Base-by-base conservation (phyloP, 2,888 invertebrate genomes). In the Ichneumoninae sp. region DNA sequence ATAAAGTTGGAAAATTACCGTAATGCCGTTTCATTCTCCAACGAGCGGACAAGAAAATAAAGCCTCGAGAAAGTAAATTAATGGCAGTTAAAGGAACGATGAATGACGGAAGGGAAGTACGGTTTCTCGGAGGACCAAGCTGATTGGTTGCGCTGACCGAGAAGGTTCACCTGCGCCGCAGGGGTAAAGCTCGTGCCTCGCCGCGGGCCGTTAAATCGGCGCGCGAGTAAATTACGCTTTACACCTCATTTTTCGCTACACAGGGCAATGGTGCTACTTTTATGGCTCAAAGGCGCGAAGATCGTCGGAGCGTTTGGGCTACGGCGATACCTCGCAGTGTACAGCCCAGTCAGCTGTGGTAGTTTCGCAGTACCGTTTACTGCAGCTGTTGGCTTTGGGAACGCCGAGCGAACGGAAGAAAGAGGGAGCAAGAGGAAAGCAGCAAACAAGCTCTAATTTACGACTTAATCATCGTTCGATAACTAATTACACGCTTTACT, bases 391-490 rank as follows among this genome's bases (percentile, higher is more conserved):
- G 65, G 82, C 79, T 82, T 26, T 71, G 13, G 50, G 47, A 79
- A 79, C 66, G 57, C 44, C 74, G 63, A 75, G n/a, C 5, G n/a
- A 30, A 54, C 54, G 40, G 16, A 30, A 54, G 16, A 54, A 47
- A 68, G 70, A 26, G 66, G 68, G 70, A 68, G 36, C 70, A 40
- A 68, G 60, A 76, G 50, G 30, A 81, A 81, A 78, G 81, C 65
- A 81, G 85, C 81, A 84, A 87, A 87, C 85, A 85, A 87, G 85
- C 86, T 60, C 82, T 88, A 87, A 88, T 88, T 88, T 88, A 88
- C 83, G 86, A 74, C 88, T 88, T 87, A 88, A 88, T 88, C 87
- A 86, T 86, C 85, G 79, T 85, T 85, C 86, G 87, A 87, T 88
- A 86, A 88, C 88, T 88, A 88, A 88, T 88, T 88, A 88, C 81